Evolutionary conservation across 2,113 vertebrate species (phyloP), one percentile per base, ranked within the genome.

Genomic region (Saimiri boliviensis): DNA sequence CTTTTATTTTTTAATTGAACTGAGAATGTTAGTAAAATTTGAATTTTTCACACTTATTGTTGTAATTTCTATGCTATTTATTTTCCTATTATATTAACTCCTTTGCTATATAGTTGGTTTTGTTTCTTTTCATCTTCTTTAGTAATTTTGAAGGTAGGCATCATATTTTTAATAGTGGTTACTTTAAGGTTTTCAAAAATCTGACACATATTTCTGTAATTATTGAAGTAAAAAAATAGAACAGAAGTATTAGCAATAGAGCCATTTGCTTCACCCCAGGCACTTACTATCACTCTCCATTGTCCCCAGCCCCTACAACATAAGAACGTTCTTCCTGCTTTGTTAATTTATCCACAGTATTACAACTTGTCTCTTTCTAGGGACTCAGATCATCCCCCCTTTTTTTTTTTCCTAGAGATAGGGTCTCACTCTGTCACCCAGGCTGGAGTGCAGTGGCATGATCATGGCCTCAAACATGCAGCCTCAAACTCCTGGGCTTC

Each of bases 91-190:
- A 40, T 74, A n/a, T 74, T 80, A n/a, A 45, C 37, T 68, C 4
- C 52, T 92, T 82, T 60, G 74, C 52, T 86, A 1, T 19, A 1
- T 2, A 73, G 90, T 49, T 30, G 13, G n/a, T 13, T 80, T 93
- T 32, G 63, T 86, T 58, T 27, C 3, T 70, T 90, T 95, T 83
- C 63, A 5, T 66, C 47, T 42, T 47, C 49, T 45, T 79, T 8
- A 27, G 92, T 80, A 82, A 88, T 76, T 84, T 81, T 77, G 73
- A 93, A 82, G 93, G 30, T 16, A 42, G 56, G 12, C 5, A 49
- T 86, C 60, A 27, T 85, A 37, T 97, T 87, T 93, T 92, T 56
- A 86, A 56, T 45, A 73, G 23, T 49, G 19, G 79, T 86, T 86
- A 58, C 56, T 58, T 45, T 84, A 89, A 45, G 16, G 71, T 95